Evolutionary conservation across 2,888 invertebrate species (phyloP), one percentile per base, ranked within the genome.

Genomic region (Ferrisia virgata): DNA sequence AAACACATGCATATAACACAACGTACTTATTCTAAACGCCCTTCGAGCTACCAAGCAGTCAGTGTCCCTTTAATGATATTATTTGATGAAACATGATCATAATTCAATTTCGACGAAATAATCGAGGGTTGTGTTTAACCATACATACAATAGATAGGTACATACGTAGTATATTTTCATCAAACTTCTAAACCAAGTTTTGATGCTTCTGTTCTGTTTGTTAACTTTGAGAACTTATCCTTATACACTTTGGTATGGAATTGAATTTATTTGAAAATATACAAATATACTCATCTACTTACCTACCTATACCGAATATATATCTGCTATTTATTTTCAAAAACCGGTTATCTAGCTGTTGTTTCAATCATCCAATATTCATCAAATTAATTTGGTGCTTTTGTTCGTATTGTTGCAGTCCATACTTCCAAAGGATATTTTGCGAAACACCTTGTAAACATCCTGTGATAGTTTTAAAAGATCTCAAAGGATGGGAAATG

Each of bases 381-480:
- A n/a, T n/a, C n/a, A n/a, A n/a, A 28, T 4, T 64, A 64, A 64
- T 64, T 64, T 31, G 11, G 64, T 22, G 18, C n/a, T n/a, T 53
- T 22, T 79, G 79, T 81, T 85, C 78, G 81, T 86, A 33, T 85
- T 82, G 85, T 88, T 94, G 91, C 90, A 95, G 96, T 88, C 96
- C 96, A 31, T 95, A 96, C 88, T 96, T 97, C 90, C 93, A 95
- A 88, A 91, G 94, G 88, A 94, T 96, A 88, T 95, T 96, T 89
- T 93, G 94, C 87, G 96, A 96, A 88, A 96, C 95, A 87, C 96
- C 96, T 84, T 96, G 96, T 91, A 95, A 96, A 89, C 96, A 97
- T 89, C 96, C 96, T 64, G 95, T 96, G 87, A 95, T 97, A 88
- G 95, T 96, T 87, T 90, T 97, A 86, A 96, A 96, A 89, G 96